Conservation (phyloP, 2,113 vertebrate genomes). For the Hucho hucho region DNA sequence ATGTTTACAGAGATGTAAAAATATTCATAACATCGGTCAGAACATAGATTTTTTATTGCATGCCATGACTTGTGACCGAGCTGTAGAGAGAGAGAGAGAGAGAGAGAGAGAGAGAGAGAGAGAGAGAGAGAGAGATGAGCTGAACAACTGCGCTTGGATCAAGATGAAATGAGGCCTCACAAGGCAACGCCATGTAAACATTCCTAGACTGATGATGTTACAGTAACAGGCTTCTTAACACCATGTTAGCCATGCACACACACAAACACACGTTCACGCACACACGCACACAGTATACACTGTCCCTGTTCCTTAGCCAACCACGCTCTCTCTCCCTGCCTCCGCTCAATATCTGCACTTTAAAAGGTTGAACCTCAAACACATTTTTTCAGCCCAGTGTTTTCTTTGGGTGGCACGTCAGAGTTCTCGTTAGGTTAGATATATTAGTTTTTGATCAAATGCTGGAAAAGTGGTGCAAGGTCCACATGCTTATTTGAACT, state of each 20-base stretch:
- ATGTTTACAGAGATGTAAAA: slow-evolving; percentile 70
- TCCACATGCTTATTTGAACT: slow-evolving; percentile 70
- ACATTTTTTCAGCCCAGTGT: slow-evolving; percentile 49
- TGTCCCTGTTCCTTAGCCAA: slow-evolving; percentile 10
- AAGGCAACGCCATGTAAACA: too few relatives aligned
- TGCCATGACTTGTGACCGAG: slow-evolving; percentile 27
- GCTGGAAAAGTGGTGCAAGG: slow-evolving; percentile 52
- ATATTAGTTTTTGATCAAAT: slow-evolving; percentile 70
- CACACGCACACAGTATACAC: slow-evolving; percentile 11
- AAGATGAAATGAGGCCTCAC: background rate
- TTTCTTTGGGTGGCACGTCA: slow-evolving; percentile 60
- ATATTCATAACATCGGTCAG: slow-evolving; percentile 71
- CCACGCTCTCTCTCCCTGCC: slow-evolving; percentile 30
- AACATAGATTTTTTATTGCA: slow-evolving; percentile 63
- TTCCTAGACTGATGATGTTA: too few relatives aligned
- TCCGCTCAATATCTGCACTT: slow-evolving; percentile 12
- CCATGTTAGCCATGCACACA: background rate
- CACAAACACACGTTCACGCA: too few relatives aligned
- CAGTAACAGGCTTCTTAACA: too few relatives aligned
- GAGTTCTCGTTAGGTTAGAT: slow-evolving; percentile 51
- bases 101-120: background rate
- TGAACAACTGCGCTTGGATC: background rate
- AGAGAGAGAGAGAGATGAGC: background rate
- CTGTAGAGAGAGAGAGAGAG: slow-evolving; percentile 33
- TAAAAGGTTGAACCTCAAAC: slow-evolving; percentile 26